These are phyloP conservation scores for Ephestia elutella DNA, from an alignment of 1,140 invertebrate genomes.

Conservation along the genomic window DNA sequence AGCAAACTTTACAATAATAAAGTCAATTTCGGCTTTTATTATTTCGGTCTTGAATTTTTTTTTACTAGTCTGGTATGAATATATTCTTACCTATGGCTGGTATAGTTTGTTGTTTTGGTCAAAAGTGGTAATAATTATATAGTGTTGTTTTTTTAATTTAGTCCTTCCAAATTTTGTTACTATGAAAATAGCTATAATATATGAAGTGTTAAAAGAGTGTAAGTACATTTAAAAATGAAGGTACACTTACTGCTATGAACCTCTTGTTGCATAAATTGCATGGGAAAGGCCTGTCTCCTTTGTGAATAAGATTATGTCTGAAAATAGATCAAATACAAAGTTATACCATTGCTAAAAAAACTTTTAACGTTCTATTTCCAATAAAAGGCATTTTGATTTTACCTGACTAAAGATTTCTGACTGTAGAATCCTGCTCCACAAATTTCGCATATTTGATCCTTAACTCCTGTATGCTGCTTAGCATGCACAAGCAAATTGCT, in stretches of 20 bases:
- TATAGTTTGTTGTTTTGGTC: no score
- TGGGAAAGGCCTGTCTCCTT: slow-evolving; percentile 84
- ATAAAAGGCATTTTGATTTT: neutral
- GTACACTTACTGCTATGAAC: slow-evolving; percentile 74
- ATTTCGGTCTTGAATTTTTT: no score
- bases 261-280: slow-evolving; percentile 80
- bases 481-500: slow-evolving; percentile 75
- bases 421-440: slow-evolving; percentile 80
- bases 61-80: no score
- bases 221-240: no score
- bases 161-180: no score
- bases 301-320: slow-evolving; percentile 83
- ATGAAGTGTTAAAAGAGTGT: no score
- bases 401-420: slow-evolving; percentile 66
- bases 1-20: no score
- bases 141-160: no score
- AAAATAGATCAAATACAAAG: slow-evolving; percentile 24
- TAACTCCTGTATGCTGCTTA: slow-evolving; percentile 82
- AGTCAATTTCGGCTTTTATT: no score
- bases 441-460: slow-evolving; percentile 81
- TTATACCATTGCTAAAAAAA: neutral
- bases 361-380: neutral
- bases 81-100: no score
- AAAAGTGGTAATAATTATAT: no score
- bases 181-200: no score